Evolutionary conservation across 64 coral and sea anemone species (phyloP), one percentile per base, ranked within the genome.

Genomic region (Montipora foliosa): DNA sequence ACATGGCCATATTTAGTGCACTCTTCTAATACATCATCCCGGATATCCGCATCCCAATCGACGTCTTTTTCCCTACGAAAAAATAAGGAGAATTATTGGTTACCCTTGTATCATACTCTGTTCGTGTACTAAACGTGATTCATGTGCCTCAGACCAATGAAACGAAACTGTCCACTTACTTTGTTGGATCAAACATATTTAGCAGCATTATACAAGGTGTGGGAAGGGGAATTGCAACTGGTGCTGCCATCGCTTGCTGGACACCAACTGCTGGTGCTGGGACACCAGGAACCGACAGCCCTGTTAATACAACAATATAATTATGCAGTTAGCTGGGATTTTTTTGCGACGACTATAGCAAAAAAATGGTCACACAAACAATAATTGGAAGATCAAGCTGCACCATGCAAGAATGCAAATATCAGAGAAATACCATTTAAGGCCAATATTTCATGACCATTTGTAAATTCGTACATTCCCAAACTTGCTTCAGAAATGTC

Each of bases 101-200:
- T 57, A 57, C 11, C 6, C 11, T 6, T 57, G 6, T 11, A 57
- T 57, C 29, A 5, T 8, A 2, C 53, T 57, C 11, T 57, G 6
- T 57, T 57, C 6, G 53, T 2, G 29, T 37, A 37, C 29, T 37
- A 37, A 37, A 37, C 29, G 29, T 37, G 29, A 37, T 57, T 57
- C 53, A 57, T 57, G 4, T 57, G 5, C 5, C 52, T 55, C 10
- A 10, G 5, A 10, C 10, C 52, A 47, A 80, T 66, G 3, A 15
- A 90, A 47, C 12, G 47, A n/a, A 79, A 22, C 1, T 37, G 1
- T 37, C 29, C 1, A 37, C 95, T 99, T 94, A 99, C 97, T 96
- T 99, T 15, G 92, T 85, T 51, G 97, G 97, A 76, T 99, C 97
- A 99, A 99, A 99, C 97, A 99, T 99, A 51, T 99, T 99, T 11